Percentiles rank a stretch among this genome's conserved stretches.
These are phyloP conservation scores for Sinohyriopsis cumingii DNA, from an alignment of 2,888 invertebrate genomes.

Conservation along the genomic window DNA sequence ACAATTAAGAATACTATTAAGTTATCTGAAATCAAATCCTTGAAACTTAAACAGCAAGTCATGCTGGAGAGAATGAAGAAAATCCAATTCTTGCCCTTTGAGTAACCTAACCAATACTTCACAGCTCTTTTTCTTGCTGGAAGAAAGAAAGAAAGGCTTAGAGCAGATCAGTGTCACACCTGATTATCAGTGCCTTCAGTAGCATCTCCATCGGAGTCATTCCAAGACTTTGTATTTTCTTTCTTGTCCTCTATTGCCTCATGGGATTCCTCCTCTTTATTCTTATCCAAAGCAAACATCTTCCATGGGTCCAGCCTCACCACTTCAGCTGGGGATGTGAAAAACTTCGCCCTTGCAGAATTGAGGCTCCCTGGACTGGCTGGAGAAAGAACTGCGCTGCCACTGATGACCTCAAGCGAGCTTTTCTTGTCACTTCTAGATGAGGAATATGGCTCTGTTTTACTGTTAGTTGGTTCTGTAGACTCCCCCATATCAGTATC, in stretches of 20 bases:
- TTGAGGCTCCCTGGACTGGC: background rate
- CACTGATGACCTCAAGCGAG: constrained; percentile 14
- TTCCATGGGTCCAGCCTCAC: constrained; percentile 65
- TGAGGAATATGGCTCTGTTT: constrained; percentile 11
- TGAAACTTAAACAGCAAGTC: too few species aligned
- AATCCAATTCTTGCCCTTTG: too few species aligned
- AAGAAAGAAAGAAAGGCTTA: background rate
- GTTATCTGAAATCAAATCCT: too few species aligned
- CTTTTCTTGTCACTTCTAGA: constrained; percentile 8
- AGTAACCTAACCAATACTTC: too few species aligned
- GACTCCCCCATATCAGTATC: constrained; percentile 17
- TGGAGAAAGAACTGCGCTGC: background rate
- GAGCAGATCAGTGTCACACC: constrained; percentile 10
- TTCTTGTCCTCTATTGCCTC: constrained; percentile 41
- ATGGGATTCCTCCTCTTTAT: constrained; percentile 60
- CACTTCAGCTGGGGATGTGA: constrained; percentile 64
- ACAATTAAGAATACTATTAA: too few species aligned
- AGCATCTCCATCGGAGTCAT: too few species aligned
- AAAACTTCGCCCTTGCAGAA: constrained; percentile 61
- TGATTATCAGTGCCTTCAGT: constrained; percentile 25
- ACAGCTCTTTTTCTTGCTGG: too few species aligned
- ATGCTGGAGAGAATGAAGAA: too few species aligned
- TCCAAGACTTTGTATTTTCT: background rate
- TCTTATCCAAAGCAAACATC: constrained; percentile 57
- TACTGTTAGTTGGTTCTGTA: constrained; percentile 13